A percentile compares a stretch with the other conserved stretches of the same genome.
Evolutionary conservation across 1,140 invertebrate species (phyloP).

Genomic region (Chlorops oryzae): DNA sequence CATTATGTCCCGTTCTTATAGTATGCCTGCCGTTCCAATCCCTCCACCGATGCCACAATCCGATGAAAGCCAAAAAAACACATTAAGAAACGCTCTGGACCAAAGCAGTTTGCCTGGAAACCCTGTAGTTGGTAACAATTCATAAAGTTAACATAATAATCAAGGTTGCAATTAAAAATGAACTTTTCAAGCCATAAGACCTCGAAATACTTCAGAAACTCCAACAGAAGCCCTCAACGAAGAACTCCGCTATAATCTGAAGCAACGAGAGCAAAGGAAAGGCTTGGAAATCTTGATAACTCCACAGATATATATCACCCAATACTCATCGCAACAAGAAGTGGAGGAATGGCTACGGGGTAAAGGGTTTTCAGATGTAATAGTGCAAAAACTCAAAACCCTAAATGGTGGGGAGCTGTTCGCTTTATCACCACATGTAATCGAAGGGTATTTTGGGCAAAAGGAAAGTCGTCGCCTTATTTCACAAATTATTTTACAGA

Average conservation of each 20-base stretch:
- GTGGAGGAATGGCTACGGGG: conserved; percentile 68
- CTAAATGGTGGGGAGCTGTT: conserved; percentile 68
- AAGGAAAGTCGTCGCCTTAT: conserved; percentile 67
- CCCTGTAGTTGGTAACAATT: too few relatives aligned
- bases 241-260: conserved; percentile 62
- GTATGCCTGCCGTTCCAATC: conserved; percentile 39
- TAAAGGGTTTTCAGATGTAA: conserved; percentile 65
- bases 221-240: conserved; percentile 51
- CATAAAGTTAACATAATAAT: too few relatives aligned
- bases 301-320: conserved; percentile 65
- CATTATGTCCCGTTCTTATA: conserved; percentile 32
- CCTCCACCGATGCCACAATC: conserved; percentile 41
- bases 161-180: too few relatives aligned
- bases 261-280: conserved; percentile 52
- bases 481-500: conserved; percentile 68
- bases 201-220: conserved; percentile 34
- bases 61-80: conserved; percentile 36
- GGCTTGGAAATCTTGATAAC: conserved; percentile 62
- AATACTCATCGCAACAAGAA: conserved; percentile 58
- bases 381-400: conserved; percentile 58
- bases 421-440: conserved; percentile 55
- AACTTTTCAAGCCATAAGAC: conserved; percentile 30
- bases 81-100: conserved; percentile 31
- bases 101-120: too few relatives aligned
- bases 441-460: conserved; percentile 62